Conservation (phyloP, 2,113 vertebrate species). For the Vidua chalybeata region DNA sequence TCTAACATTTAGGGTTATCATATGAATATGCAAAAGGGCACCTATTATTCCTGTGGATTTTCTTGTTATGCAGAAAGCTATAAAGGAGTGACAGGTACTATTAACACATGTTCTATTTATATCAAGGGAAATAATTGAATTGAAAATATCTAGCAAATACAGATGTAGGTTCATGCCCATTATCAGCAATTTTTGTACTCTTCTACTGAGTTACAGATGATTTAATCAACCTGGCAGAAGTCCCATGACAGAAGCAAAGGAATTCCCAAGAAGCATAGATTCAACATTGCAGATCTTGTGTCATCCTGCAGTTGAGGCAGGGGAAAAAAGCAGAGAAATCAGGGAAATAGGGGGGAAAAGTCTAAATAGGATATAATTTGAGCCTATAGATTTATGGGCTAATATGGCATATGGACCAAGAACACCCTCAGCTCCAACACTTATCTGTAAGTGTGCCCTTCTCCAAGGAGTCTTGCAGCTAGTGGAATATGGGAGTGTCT, state of each 20-base stretch:
- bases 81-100: conserved; percentile 31
- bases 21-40: conserved; percentile 11
- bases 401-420: neutral
- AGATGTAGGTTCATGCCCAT: conserved; percentile 8
- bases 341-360: neutral
- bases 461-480: neutral
- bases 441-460: neutral
- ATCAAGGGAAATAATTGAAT: neutral
- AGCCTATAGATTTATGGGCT: neutral
- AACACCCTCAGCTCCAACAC: neutral
- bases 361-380: neutral
- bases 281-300: conserved; percentile 33
- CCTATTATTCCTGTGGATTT: conserved; percentile 2
- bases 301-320: conserved; percentile 33
- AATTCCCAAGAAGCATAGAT: conserved; percentile 47
- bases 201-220: conserved; percentile 29
- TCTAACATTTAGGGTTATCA: neutral
- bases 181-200: conserved; percentile 11
- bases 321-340: neutral
- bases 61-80: conserved; percentile 3
- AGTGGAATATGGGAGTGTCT: neutral
- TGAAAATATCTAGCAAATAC: conserved; percentile 19
- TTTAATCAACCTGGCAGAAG: conserved; percentile 51
- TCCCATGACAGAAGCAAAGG: conserved; percentile 26
- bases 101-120: conserved; percentile 45